Evolutionary conservation across 2,113 vertebrate genomes (phyloP).

Genomic region (Capreolus pygargus): DNA sequence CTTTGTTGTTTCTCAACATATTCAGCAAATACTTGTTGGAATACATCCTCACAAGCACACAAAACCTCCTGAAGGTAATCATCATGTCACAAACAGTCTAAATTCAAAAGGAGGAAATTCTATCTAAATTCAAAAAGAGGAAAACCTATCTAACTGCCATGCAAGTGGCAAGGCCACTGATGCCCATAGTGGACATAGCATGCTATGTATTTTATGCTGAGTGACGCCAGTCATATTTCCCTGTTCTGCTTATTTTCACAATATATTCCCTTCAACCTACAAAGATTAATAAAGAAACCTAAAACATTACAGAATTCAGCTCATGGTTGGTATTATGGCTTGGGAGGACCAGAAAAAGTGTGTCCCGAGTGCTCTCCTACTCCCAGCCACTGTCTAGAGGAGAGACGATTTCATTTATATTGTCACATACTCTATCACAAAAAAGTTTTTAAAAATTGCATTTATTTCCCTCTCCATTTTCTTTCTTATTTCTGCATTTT

Average conservation of each 20-base stretch:
- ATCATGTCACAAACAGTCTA: not conserved
- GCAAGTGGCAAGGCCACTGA: not conserved
- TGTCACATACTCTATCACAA: not conserved
- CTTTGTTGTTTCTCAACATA: not conserved
- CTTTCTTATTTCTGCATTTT: not conserved
- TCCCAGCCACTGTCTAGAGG: not conserved
- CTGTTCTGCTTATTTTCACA: not conserved
- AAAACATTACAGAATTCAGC: not conserved
- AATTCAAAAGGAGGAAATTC: not conserved
- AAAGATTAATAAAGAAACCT: not conserved
- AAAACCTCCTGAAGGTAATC: not conserved
- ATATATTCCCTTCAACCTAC: not conserved
- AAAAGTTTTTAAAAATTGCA: not conserved
- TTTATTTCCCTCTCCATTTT: not conserved
- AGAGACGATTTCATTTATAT: not conserved
- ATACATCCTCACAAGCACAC: not conserved
- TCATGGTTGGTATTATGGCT: not conserved
- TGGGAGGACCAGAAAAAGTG: not conserved
- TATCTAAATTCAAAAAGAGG: not conserved
- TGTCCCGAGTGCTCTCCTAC: not conserved
- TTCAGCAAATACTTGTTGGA: not conserved
- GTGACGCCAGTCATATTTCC: not conserved
- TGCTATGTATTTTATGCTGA: not conserved
- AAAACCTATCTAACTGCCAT: not conserved
- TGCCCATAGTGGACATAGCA: not conserved